Conservation (phyloP, 1,140 invertebrate species). For the Leucophenga varia region DNA sequence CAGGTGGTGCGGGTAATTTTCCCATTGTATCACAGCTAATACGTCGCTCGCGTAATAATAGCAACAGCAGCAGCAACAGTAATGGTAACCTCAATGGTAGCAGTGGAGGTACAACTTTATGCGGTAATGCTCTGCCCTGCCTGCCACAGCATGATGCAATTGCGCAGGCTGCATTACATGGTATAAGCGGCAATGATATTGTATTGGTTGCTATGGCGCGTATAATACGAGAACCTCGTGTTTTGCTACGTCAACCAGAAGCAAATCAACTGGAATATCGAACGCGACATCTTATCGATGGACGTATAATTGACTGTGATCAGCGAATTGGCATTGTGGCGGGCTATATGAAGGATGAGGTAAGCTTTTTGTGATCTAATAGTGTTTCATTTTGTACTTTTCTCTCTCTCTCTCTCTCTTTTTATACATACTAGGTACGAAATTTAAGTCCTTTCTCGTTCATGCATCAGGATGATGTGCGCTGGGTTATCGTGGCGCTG, state of each 20-base stretch:
- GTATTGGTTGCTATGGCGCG: conserved; percentile 70
- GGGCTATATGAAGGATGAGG: conserved; percentile 82
- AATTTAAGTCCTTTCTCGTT: conserved; percentile 76
- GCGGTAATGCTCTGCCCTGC: conserved; percentile 41
- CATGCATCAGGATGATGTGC: conserved; percentile 82
- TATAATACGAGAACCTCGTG: conserved; percentile 63
- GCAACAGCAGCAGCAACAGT: conserved; percentile 40
- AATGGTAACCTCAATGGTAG: conserved; percentile 46
- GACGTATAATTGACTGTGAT: conserved; percentile 81
- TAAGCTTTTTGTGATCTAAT: conserved; percentile 55
- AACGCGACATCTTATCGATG: conserved; percentile 80
- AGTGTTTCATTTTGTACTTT: neutral
- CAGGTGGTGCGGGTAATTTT: conserved; percentile 43
- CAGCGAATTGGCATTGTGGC: conserved; percentile 82
- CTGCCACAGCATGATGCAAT: conserved; percentile 48
- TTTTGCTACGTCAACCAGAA: conserved; percentile 68
- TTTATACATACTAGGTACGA: conserved; percentile 30
- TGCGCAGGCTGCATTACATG: conserved; percentile 48
- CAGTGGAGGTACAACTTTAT: conserved; percentile 37
- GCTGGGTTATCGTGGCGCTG: conserved; percentile 79
- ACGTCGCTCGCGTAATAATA: conserved; percentile 55
- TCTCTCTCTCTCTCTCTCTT: neutral
- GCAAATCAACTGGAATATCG: conserved; percentile 79
- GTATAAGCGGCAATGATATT: conserved; percentile 61
- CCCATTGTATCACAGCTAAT: conserved; percentile 59